Percentiles rank a stretch among this genome's conserved stretches.
phyloP scores from a whole-genome alignment of 2,113 vertebrate genomes.

The Triplophysa siluroides region DNA sequence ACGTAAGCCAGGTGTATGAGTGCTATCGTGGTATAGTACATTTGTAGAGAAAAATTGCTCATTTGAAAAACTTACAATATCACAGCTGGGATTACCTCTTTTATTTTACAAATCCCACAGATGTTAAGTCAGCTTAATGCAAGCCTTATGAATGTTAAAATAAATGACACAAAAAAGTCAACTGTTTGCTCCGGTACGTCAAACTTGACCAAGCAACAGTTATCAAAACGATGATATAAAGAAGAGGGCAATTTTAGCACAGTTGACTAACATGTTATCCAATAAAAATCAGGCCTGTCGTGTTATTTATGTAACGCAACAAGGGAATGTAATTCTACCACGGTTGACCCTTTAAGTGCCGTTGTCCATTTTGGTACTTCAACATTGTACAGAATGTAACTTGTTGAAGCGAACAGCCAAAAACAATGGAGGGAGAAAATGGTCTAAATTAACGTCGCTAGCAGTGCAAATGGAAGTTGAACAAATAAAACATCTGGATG shows the following conservation, averaged over 20 bases:
- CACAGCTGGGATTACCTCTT: too few relatives aligned
- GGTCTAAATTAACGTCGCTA: constrained; percentile 6
- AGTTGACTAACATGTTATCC: not conserved
- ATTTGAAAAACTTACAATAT: too few relatives aligned
- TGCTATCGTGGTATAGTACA: too few relatives aligned
- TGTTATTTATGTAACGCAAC: not conserved
- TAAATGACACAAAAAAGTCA: too few relatives aligned
- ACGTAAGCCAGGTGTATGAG: too few relatives aligned
- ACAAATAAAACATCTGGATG: constrained; percentile 33
- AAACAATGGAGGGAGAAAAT: constrained; percentile 5
- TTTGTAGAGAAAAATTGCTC: too few relatives aligned
- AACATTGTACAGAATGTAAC: not conserved
- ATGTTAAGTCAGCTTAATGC: too few relatives aligned
- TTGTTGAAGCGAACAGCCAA: constrained; percentile 17
- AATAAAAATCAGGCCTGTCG: not conserved
- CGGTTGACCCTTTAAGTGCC: not conserved
- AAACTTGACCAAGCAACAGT: not conserved
- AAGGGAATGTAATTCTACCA: not conserved
- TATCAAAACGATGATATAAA: not conserved
- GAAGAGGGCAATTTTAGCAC: constrained; percentile 3
- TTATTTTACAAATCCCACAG: too few relatives aligned
- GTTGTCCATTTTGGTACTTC: not conserved
- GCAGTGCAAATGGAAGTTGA: constrained; percentile 34
- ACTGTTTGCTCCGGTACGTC: not conserved
- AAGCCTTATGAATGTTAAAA: too few relatives aligned